A percentile compares a stretch with the other conserved stretches of the same genome.
Conservation (phyloP, 37 sponge, comb jelly and placozoan species). For the Aphrocallistes beatrix region DNA sequence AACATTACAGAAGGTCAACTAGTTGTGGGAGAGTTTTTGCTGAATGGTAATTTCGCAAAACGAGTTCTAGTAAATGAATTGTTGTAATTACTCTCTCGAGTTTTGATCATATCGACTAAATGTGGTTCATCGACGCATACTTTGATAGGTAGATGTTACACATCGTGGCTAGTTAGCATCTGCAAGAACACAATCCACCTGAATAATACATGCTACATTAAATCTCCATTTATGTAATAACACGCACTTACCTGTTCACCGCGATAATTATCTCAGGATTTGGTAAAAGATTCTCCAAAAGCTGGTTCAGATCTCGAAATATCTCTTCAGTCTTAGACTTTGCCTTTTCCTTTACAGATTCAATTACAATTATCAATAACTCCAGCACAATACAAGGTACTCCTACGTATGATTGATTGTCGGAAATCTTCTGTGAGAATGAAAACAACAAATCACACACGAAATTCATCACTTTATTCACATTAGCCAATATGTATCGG, state of each 20-base stretch:
- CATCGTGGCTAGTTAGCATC: no score
- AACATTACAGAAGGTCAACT: no score
- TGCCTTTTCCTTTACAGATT: not conserved
- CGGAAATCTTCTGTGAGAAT: not conserved
- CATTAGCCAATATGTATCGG: not conserved
- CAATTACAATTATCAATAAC: not conserved
- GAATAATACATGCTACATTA: no score
- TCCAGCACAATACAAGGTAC: not conserved
- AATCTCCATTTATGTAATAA: no score
- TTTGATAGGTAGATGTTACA: no score
- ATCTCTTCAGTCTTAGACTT: not conserved
- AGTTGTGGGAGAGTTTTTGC: no score
- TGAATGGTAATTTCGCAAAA: no score
- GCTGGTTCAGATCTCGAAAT: not conserved
- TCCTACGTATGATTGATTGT: not conserved
- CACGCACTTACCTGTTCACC: not conserved
- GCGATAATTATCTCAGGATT: not conserved
- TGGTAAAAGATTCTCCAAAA: not conserved
- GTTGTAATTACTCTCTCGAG: no score
- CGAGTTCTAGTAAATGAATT: no score
- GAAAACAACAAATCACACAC: not conserved
- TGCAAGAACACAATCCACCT: no score
- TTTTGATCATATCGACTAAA: no score
- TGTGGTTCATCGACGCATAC: no score
- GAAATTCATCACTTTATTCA: not conserved